A percentile compares a stretch with the other conserved stretches of the same genome.
phyloP scores from a whole-genome alignment of 2,888 invertebrate species.

The Melanostoma scalare region DNA sequence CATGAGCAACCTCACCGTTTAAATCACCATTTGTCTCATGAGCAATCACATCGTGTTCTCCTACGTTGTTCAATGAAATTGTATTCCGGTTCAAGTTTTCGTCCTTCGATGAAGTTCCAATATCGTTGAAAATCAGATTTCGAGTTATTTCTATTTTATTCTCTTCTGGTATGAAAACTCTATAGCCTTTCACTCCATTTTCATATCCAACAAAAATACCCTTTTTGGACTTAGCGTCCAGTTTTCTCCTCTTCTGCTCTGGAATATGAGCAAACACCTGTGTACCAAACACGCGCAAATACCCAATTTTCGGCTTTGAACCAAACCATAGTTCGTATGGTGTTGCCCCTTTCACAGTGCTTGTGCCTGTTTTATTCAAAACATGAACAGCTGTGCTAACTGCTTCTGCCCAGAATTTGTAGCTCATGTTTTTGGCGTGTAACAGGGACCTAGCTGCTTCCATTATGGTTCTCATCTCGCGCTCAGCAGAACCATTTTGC shows the following conservation, averaged over 20 bases:
- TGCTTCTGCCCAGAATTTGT: slow-evolving; percentile 79
- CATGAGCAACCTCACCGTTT: too few species aligned
- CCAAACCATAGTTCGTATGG: slow-evolving; percentile 77
- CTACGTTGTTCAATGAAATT: too few species aligned
- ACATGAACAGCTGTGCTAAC: slow-evolving; percentile 73
- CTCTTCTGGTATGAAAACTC: neutral
- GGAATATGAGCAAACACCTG: neutral
- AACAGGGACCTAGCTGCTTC: slow-evolving; percentile 60
- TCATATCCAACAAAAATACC: neutral
- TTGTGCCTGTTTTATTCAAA: slow-evolving; percentile 1
- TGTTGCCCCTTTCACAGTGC: slow-evolving; percentile 65
- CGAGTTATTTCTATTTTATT: neutral
- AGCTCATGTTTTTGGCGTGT: slow-evolving; percentile 56
- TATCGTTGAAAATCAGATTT: too few species aligned
- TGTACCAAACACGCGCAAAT: slow-evolving; percentile 5
- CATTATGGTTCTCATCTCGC: slow-evolving; percentile 50
- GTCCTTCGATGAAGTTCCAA: too few species aligned
- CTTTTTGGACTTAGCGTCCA: slow-evolving; percentile 6
- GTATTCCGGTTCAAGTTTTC: too few species aligned
- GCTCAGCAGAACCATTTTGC: slow-evolving; percentile 42
- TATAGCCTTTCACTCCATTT: slow-evolving; percentile 4
- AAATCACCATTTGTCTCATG: too few species aligned
- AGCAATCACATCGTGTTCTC: too few species aligned
- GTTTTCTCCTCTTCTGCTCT: slow-evolving; percentile 8
- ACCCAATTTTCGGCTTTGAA: slow-evolving; percentile 5